Base-by-base conservation (phyloP, 1,140 invertebrate species). In the Drosophila leontia region DNA sequence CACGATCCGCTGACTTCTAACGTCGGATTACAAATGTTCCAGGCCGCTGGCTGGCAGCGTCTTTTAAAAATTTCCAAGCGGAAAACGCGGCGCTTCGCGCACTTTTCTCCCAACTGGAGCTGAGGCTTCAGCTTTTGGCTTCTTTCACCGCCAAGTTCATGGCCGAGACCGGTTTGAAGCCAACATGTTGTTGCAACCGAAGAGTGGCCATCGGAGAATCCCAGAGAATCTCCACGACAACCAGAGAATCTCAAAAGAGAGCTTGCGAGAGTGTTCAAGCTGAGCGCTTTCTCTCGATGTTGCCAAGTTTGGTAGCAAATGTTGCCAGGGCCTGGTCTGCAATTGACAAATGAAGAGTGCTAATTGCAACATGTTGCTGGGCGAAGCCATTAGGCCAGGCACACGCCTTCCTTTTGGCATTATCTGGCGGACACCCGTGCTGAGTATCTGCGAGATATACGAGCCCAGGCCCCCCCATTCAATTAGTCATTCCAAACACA, bases 1-100 rank as follows among this genome's bases (percentile, higher is more conserved):
- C 64, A 69, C 85, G 87, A 79, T 86, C 79, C 86, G 82, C 44
- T 70, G 91, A 74, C 82, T 78, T 80, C 87, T 91, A 90, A 91
- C 85, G 91, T 91, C 88, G 86, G 80, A 75, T 75, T 92, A 91
- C 91, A 92, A 92, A 92, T 92, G 91, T 92, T 92, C 81, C 87
- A 51, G 61, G 63, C 67, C 67, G 75, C 71, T 86, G 75, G 82
- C 77, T 82, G 80, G 85, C 91, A 91, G 84, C 91, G 91, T 92
- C 91, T 92, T 92, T 91, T 92, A 92, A 92, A 92, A 92, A 86
- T 92, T 92, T 91, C 88, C 78, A 75, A 75, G 78, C 75, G 78
- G 80, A 86, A 86, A 85, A 76, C 71, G 74, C 71, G 26, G 53
- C 47, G 17, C 53, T 59, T 37, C 72, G 37, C 53, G 58, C 37